Evolutionary conservation across 2,888 invertebrate genomes (phyloP), one percentile per base, ranked within the genome.

Genomic region (Sepioteuthis lessoniana): DNA sequence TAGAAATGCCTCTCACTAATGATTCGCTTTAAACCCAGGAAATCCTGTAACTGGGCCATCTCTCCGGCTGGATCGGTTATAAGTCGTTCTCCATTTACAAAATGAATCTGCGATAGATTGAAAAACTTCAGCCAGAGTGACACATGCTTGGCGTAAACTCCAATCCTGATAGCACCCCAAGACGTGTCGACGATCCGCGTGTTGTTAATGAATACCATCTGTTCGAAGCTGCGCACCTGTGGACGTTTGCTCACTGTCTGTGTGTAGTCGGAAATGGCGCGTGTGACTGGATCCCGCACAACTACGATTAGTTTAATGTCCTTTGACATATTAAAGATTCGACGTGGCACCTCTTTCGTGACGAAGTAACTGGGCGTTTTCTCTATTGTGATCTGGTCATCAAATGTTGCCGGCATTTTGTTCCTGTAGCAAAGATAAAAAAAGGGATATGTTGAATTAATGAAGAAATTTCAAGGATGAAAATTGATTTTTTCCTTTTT

Each of bases 301-400:
- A 99, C 99, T 0, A 99, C 98, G 90, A 99, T 97, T 55, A 99
- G 97, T 96, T 98, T 98, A 94, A 98, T 98, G 93, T 98, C 98
- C 0, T 98, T 98, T 96, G 98, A 98, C 98, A 99, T 98, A 95
- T 98, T 98, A 96, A 98, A 98, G 21, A 99, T 98, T 91, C 99
- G 97, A 95, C 98, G 98, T 0, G 99, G 98, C 5, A 98, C 99
- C 94, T 98, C 98, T 95, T 98, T 98, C 3, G 98, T 99, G 94
- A 99, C 98, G 97, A 99, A 99, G 97, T 99, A 99, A 93, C 98
- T 98, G 0, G 99, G 99, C 0, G 99, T 98, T 97, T 99, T 99
- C 97, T 99, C 99, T 98, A 99, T 98, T 28, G 99, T 99, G 94
- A 99, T 98, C 97, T 99, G 99, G 0, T 98, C 98, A 96, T 98